Percentiles rank a stretch among this genome's conserved stretches.
phyloP scores from a whole-genome alignment of 2,888 invertebrate species.

The Theodoxus fluviatilis region DNA sequence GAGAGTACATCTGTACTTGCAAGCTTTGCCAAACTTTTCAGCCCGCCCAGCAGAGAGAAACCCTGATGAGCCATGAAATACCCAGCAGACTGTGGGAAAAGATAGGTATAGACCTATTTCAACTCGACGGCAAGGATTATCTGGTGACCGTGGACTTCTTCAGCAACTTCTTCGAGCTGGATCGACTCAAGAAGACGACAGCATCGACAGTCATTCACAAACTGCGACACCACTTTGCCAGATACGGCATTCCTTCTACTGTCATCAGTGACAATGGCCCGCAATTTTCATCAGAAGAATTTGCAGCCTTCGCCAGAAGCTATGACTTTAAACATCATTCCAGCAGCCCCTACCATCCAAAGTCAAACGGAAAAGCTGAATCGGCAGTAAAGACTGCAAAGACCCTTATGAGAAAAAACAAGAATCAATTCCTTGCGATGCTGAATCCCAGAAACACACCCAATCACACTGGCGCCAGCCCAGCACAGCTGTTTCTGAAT shows the following conservation, averaged over 20 bases:
- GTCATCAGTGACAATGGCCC: conserved; percentile 21
- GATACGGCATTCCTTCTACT: conserved; percentile 2
- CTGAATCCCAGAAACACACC: conserved; percentile 9
- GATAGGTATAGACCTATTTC: background rate
- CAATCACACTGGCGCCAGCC: conserved; percentile 6
- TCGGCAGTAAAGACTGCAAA: conserved; percentile 4
- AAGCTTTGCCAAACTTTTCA: background rate
- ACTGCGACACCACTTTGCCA: background rate
- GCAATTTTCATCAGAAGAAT: background rate
- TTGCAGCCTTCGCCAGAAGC: background rate
- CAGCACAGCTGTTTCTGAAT: background rate
- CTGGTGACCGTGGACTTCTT: background rate
- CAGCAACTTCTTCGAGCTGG: background rate
- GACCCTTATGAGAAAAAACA: background rate
- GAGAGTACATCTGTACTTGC: conserved; percentile 1
- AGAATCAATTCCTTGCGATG: conserved; percentile 11
- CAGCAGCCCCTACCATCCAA: background rate
- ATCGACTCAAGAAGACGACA: background rate
- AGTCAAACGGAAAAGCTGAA: conserved; percentile 10
- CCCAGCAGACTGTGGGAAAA: conserved; percentile 5
- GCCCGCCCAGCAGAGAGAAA: background rate
- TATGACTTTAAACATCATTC: background rate
- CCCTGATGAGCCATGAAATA: background rate
- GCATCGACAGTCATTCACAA: conserved; percentile 10
- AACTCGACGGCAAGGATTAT: background rate